Base-by-base conservation (phyloP, 2,888 invertebrate species). In the Blera fallax region DNA sequence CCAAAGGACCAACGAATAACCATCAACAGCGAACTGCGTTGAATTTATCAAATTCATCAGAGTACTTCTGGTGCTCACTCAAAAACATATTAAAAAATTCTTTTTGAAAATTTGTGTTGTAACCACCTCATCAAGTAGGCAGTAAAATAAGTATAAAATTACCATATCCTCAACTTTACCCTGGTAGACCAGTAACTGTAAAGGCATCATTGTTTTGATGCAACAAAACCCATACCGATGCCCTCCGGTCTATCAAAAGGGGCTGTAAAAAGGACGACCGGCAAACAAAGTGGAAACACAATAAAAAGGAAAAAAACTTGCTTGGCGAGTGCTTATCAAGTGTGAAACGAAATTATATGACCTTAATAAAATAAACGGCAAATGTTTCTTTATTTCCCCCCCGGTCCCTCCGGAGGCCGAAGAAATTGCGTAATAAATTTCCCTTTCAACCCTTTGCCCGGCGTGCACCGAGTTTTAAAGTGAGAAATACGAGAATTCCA, bases 391-490 rank as follows among this genome's bases (percentile, higher is more conserved):
- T 52, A 29, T 29, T 58, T 50, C 40, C 43, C 21, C 1, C 10
- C 40, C 10, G 18, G 14, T 21, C 21, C 43, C 10, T 34, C 29
- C 5, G 11, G 8, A 16, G 16, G 37, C 74, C 18, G 43, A 27
- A 64, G 50, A 60, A 76, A 70, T 76, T 80, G 84, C 58, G 69
- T 64, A 69, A 80, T 74, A 73, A 69, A 80, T 79, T 73, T 62
- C 11, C 18, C n/a, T 67, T 27, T 18, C 48, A 48, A 48, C 21
- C 11, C 21, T 16, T 48, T 21, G 3, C 21, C 10, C 11, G n/a
- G 0, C 8, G 3, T 7, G 16, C 2, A 16, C 1, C 0, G 34
- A 48, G 8, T 32, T 60, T 77, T 60, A n/a, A 69, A 69, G 60
- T 52, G 60, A 60, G 24, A 62, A 43, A 52, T 45, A 78, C 24